These are phyloP conservation scores for Helogale parvula DNA, from an alignment of 2,113 vertebrate species.

Conservation along the genomic window DNA sequence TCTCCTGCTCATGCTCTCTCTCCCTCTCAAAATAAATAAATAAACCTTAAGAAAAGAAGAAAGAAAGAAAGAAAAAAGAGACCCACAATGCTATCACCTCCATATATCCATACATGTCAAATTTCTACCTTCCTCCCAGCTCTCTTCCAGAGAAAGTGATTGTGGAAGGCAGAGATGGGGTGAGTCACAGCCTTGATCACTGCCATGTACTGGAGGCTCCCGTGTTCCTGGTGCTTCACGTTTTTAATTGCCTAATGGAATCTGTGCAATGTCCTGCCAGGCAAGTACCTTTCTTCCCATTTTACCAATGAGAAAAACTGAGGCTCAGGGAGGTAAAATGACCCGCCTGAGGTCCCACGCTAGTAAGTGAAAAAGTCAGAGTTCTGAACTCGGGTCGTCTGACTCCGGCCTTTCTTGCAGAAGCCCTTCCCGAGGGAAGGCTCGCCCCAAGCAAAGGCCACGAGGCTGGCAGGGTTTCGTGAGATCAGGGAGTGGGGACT, in stretches of 20 bases:
- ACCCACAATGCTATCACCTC: background rate
- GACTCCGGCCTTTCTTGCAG: background rate
- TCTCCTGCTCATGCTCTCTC: too few species aligned
- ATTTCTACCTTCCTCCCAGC: conserved; percentile 29
- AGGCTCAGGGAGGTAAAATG: conserved; percentile 60
- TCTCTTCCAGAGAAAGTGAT: background rate
- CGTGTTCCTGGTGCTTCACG: background rate
- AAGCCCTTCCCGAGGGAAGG: background rate
- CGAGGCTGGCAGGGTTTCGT: background rate
- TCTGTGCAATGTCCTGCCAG: conserved; percentile 41
- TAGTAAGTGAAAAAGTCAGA: background rate
- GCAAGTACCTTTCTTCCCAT: conserved; percentile 46
- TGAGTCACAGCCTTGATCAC: background rate
- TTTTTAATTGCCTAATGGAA: conserved; percentile 52
- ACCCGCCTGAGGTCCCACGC: conserved; percentile 45
- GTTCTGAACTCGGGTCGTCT: conserved; percentile 1
- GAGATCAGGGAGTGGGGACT: background rate
- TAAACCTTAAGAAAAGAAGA: too few species aligned
- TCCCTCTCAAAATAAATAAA: too few species aligned
- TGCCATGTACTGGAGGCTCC: background rate
- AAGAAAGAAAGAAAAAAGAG: background rate
- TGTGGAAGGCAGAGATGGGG: background rate
- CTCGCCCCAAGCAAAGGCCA: background rate
- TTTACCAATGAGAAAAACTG: conserved; percentile 25
- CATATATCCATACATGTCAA: background rate